phyloP scores from a whole-genome alignment of 2,797 vertebrate genomes.

The Orientallactaga sibirica region DNA sequence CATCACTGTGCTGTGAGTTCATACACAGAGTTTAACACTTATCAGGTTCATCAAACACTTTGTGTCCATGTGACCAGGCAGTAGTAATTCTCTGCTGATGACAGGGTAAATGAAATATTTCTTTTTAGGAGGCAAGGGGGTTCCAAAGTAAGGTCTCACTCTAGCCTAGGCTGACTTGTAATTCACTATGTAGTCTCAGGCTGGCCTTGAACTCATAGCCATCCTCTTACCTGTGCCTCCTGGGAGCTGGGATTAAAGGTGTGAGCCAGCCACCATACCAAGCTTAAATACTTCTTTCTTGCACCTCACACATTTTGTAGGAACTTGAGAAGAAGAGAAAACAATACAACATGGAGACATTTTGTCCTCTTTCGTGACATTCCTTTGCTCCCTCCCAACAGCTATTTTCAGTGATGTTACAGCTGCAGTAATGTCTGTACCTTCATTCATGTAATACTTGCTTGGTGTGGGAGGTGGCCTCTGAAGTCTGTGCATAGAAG shows the following conservation, averaged over 20 bases:
- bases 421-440: not conserved
- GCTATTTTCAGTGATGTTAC: not conserved
- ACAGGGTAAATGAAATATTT: not conserved
- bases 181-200: too few species aligned
- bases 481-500: conserved; percentile 51
- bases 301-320: not conserved
- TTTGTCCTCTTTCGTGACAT: not conserved
- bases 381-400: not conserved
- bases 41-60: not conserved
- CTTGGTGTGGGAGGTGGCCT: not conserved
- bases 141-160: too few species aligned
- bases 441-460: conserved; percentile 22
- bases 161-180: too few species aligned
- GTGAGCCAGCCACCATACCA: too few species aligned
- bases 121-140: not conserved
- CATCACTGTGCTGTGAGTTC: not conserved
- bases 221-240: too few species aligned
- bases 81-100: not conserved
- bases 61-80: not conserved
- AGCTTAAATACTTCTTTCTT: not conserved
- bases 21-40: not conserved
- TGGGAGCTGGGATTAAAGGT: too few species aligned
- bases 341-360: not conserved
- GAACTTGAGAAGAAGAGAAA: not conserved
- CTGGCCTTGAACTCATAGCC: too few species aligned